Base-by-base conservation (phyloP, 2,113 vertebrate genomes). In the Pluvianellus socialis region DNA sequence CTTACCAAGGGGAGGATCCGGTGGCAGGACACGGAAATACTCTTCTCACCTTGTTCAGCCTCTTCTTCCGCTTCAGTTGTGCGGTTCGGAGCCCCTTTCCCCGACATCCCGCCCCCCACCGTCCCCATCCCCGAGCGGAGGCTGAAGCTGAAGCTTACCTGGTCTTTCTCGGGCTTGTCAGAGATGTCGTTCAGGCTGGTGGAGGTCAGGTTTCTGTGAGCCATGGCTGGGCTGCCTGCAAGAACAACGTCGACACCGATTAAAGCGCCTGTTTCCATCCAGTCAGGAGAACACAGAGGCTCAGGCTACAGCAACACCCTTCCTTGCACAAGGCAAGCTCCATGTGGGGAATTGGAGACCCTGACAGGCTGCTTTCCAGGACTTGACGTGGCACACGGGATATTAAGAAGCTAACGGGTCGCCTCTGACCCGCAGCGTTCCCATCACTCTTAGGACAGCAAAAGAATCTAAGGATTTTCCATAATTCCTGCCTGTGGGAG, bases 161-260 rank as follows among this genome's bases (percentile, higher is more conserved):
- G 99, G 24, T 99, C 99, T 90, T 99, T 99, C 55, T 99, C 99
- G 9, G 99, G 99, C 91, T 99, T 99, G 98, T 99, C 99, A 3
- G 99, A 99, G 94, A 99, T 99, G 97, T 99, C 99, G 1, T 99
- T 99, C 95, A 99, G 95, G 92, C 99, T 99, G 97, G 98, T 99
- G 88, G 99, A 99, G 28, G 98, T 98, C 98, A 99, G 96, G 97
- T 99, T 99, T 90, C 98, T 98, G 88, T 99, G 99, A 32, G 99
- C 79, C 86, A 99, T 98, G 94, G 98, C 98, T 65, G 99, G 99
- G 89, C 99, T 99, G 96, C 99, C 99, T 99, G 97, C 40, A 97
- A 94, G 97, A 94, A 97, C 58, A 98, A 96, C 2, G 44, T 9
- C 14, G 2, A 95, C 30, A 85, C 20, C 65, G 30, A 38, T 97